phyloP scores from a whole-genome alignment of 2,888 invertebrate genomes.

The Pherbina coryleti region DNA sequence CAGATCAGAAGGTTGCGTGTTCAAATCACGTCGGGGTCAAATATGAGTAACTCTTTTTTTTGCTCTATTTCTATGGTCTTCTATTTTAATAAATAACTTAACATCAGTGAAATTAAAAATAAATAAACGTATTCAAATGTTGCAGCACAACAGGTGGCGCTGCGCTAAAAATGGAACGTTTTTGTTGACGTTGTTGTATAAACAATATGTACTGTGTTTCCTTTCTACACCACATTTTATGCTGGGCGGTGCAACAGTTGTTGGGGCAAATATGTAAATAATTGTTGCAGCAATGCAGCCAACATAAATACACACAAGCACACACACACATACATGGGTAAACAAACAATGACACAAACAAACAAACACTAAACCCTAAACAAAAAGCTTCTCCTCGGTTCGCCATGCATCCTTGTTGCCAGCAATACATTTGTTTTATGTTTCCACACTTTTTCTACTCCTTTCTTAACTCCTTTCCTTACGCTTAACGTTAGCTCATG shows the following conservation, averaged over 20 bases:
- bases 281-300: constrained; percentile 27
- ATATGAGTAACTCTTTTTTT: not conserved
- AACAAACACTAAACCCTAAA: not conserved
- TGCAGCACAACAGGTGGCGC: constrained; percentile 9
- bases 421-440: not conserved
- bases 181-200: constrained; percentile 47
- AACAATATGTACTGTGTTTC: constrained; percentile 29
- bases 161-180: constrained; percentile 8
- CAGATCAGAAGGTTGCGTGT: constrained; percentile 67
- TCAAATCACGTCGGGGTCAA: constrained; percentile 67
- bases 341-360: not conserved
- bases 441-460: not conserved
- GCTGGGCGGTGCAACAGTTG: not conserved
- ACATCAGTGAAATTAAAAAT: not conserved
- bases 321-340: not conserved
- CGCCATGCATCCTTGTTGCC: not conserved
- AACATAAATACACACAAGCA: constrained; percentile 8
- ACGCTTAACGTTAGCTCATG: not conserved
- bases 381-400: not conserved
- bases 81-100: too few relatives aligned
- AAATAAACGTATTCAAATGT: not conserved
- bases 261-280: constrained; percentile 37
- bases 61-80: not conserved
- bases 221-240: constrained; percentile 14
- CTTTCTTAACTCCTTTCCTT: not conserved